Percentiles rank a stretch among this genome's conserved stretches.
Conservation (phyloP, 1,140 invertebrate genomes). For the Pollicipes pollicipes region DNA sequence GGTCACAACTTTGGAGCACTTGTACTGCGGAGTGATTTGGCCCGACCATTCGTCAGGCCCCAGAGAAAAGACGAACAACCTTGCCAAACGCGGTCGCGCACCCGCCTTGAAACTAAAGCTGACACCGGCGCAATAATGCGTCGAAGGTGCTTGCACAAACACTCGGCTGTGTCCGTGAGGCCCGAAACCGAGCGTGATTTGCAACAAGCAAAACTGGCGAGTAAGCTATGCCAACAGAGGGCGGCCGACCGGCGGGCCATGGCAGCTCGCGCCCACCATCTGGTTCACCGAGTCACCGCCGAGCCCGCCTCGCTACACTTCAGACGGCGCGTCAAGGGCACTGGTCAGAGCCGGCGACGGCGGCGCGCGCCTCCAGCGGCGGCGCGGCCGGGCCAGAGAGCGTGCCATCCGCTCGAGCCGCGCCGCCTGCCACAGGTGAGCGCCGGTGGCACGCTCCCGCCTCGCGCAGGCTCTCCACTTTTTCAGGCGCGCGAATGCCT, state of each 20-base stretch:
- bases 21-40: no score
- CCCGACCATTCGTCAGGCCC: no score
- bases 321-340: neutral
- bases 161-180: neutral
- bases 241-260: no score
- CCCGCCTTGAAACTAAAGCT: no score
- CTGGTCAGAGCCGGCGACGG: neutral
- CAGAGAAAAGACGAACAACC: no score
- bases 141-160: neutral
- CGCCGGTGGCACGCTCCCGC: neutral
- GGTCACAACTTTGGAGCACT: neutral
- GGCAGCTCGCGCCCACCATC: neutral
- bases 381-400: no score
- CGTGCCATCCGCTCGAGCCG: no score
- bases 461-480: neutral
- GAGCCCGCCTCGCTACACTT: neutral
- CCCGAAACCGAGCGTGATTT: neutral
- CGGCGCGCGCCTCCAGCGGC: no score
- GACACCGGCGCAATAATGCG: neutral
- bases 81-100: no score
- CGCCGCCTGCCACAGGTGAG: no score
- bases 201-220: neutral
- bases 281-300: neutral
- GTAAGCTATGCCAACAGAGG: neutral
- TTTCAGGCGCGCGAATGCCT: neutral